Evolutionary conservation across 2,113 vertebrate genomes (phyloP).

Genomic region (Macaca nemestrina): DNA sequence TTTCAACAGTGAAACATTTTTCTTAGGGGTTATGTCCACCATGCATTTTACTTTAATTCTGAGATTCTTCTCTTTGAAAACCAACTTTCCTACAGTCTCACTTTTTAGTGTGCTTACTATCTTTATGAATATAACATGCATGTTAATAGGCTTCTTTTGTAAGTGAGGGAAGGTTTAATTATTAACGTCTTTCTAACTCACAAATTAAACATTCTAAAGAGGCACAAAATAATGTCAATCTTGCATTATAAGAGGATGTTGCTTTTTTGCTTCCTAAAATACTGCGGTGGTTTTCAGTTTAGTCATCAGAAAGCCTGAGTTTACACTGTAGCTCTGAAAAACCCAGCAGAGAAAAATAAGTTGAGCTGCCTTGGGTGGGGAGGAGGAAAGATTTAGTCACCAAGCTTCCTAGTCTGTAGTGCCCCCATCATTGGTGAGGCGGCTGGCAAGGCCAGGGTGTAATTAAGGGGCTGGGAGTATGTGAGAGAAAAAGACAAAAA

Average conservation of each 20-base stretch:
- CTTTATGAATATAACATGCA: background rate
- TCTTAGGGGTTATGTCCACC: background rate
- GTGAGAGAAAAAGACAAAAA: background rate
- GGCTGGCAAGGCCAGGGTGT: slow-evolving; percentile 27
- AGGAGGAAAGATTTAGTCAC: slow-evolving; percentile 52
- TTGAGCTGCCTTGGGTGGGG: slow-evolving; percentile 8
- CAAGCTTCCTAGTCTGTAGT: background rate
- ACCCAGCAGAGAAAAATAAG: slow-evolving; percentile 4
- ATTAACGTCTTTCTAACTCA: background rate
- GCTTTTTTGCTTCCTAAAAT: slow-evolving; percentile 35
- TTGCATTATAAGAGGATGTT: background rate
- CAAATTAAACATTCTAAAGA: slow-evolving; percentile 18
- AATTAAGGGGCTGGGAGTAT: background rate
- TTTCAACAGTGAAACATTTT: background rate
- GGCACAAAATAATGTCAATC: background rate
- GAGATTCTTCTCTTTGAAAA: slow-evolving; percentile 36
- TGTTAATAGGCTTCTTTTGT: slow-evolving; percentile 13
- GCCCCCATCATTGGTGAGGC: background rate
- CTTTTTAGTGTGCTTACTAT: background rate
- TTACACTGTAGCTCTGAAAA: background rate
- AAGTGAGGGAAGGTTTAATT: slow-evolving; percentile 9
- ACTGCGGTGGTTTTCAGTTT: slow-evolving; percentile 38
- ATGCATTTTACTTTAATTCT: background rate
- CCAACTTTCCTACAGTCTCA: background rate
- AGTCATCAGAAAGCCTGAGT: slow-evolving; percentile 63